Conservation (phyloP, 1,140 invertebrate species). For the Caenorhabditis latens region DNA sequence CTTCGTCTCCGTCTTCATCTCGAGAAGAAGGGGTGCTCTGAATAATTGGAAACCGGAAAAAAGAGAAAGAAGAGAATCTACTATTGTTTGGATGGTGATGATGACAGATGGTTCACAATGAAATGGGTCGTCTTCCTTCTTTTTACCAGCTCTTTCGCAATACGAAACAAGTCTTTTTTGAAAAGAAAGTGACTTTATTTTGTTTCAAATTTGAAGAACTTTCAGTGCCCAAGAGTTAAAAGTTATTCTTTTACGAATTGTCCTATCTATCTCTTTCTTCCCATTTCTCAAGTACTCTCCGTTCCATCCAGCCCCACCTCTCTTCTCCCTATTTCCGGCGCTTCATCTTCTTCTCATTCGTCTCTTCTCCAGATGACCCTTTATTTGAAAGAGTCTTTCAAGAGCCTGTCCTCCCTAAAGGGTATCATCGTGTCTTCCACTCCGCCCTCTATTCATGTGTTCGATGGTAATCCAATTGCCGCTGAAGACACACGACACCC, state of each 20-base stretch:
- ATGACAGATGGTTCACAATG: conserved; percentile 8
- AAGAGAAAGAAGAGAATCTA: background rate
- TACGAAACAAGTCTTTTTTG: background rate
- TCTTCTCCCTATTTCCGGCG: too few relatives aligned
- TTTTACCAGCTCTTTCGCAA: conserved; percentile 1
- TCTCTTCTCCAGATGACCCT: conserved; percentile 21
- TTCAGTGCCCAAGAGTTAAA: too few relatives aligned
- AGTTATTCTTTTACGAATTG: too few relatives aligned
- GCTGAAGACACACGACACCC: conserved; percentile 17
- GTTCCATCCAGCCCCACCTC: too few relatives aligned
- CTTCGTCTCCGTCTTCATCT: background rate
- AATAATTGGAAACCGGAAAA: conserved; percentile 41
- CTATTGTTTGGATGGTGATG: background rate
- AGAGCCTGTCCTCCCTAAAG: background rate
- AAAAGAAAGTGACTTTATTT: too few relatives aligned
- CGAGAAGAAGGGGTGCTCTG: background rate
- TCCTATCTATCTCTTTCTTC: too few relatives aligned
- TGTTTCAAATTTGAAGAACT: too few relatives aligned
- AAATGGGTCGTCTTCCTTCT: background rate
- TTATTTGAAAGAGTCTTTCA: conserved; percentile 21
- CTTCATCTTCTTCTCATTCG: too few relatives aligned
- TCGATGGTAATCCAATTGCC: conserved; percentile 43
- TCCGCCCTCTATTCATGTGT: background rate
- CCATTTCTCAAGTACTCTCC: too few relatives aligned
- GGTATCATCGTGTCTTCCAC: conserved; percentile 17